Percentiles rank a stretch among this genome's conserved stretches.
Conservation (phyloP, 1,140 invertebrate species). For the Nasonia giraulti region DNA sequence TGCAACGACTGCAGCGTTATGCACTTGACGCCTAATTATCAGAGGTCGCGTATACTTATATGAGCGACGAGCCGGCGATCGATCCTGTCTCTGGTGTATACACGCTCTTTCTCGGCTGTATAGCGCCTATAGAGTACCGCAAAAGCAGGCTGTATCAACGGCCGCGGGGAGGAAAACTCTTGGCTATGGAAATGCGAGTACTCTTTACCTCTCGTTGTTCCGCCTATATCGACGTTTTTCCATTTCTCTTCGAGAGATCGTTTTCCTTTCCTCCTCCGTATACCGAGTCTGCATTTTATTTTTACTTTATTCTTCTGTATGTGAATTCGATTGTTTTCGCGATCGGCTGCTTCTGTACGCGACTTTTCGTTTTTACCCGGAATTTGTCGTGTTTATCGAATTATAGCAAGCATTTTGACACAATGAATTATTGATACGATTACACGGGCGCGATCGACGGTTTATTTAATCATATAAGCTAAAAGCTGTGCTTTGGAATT, state of each 20-base stretch:
- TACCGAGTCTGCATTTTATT: not conserved
- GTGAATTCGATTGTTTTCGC: no score
- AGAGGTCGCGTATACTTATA: conserved; percentile 12
- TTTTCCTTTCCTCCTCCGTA: not conserved
- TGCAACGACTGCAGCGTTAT: not conserved
- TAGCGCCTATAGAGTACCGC: not conserved
- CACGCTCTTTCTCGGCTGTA: not conserved
- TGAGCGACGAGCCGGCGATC: not conserved
- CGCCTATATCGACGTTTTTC: conserved; percentile 22
- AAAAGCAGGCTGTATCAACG: not conserved
- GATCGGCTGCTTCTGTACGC: no score
- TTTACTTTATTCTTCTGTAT: no score
- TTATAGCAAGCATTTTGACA: not conserved
- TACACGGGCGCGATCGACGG: no score
- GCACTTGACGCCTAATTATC: conserved; percentile 46
- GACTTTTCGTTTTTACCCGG: not conserved
- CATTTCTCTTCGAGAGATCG: not conserved
- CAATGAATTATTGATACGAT: not conserved
- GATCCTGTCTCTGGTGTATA: not conserved
- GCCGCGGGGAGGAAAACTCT: not conserved
- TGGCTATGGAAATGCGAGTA: not conserved
- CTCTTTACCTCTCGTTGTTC: conserved; percentile 18
- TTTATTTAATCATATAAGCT: not conserved
- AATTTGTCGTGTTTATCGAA: not conserved
- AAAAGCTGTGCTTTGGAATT: not conserved